A percentile compares a stretch with the other conserved stretches of the same genome.
phyloP scores from a whole-genome alignment of 1,140 invertebrate genomes.

The Metaphire vulgaris region DNA sequence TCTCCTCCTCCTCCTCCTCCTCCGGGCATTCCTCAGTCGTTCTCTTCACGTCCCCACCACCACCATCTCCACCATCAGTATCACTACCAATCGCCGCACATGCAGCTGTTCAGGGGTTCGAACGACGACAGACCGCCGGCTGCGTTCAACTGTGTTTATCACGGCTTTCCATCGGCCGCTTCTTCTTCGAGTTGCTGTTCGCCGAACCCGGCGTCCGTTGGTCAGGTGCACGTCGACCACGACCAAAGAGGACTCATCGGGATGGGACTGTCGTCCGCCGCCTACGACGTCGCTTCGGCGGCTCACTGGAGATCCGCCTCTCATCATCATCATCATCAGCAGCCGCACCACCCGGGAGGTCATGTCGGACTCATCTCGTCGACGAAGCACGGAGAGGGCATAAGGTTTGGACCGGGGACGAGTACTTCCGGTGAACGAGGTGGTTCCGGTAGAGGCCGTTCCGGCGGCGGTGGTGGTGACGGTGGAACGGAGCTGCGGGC shows the following conservation, averaged over 20 bases:
- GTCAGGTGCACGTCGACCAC: neutral
- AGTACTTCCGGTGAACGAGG: too few relatives aligned
- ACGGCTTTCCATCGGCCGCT: neutral
- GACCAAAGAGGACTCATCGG: neutral
- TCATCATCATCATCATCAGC: neutral
- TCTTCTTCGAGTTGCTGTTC: neutral
- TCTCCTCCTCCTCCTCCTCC: neutral
- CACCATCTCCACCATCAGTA: neutral
- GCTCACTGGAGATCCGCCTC: neutral
- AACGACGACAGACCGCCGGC: neutral
- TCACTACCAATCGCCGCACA: neutral
- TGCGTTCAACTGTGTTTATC: neutral
- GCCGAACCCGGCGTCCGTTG: neutral
- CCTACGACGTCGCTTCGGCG: neutral
- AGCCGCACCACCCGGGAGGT: neutral
- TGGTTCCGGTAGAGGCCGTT: neutral
- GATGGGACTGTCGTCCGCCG: neutral
- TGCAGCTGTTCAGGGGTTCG: neutral
- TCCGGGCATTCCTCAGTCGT: neutral
- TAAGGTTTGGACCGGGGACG: too few relatives aligned
- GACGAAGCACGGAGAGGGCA: neutral
- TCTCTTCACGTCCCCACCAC: neutral
- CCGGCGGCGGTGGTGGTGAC: too few relatives aligned
- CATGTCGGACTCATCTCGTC: neutral
- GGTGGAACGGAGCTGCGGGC: neutral